phyloP scores from a whole-genome alignment of 1,140 invertebrate species.

The Drosophila auraria region DNA sequence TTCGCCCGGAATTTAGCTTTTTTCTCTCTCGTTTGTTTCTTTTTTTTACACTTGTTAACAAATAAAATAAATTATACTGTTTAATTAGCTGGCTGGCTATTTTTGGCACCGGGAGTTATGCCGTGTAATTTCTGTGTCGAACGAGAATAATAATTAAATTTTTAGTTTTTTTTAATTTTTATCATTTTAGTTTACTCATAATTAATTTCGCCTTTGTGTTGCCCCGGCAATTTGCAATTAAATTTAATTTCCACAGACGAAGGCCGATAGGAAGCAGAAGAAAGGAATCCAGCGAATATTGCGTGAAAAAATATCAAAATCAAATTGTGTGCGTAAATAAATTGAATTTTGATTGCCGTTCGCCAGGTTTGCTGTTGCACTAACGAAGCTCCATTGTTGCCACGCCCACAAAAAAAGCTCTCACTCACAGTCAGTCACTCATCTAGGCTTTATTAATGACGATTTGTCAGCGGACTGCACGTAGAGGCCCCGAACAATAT shows the following conservation, averaged over 20 bases:
- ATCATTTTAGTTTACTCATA: constrained; percentile 48
- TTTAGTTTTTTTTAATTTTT: constrained; percentile 54
- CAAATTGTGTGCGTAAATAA: constrained; percentile 65
- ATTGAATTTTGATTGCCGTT: constrained; percentile 73
- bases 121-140: constrained; percentile 28
- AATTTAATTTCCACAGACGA: constrained; percentile 34
- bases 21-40: constrained; percentile 5
- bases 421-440: constrained; percentile 23
- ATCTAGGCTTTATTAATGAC: constrained; percentile 68
- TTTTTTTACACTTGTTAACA: constrained; percentile 30
- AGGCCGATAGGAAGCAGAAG: background rate
- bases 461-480: constrained; percentile 68
- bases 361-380: constrained; percentile 54
- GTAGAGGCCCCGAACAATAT: constrained; percentile 56
- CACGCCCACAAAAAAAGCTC: constrained; percentile 22
- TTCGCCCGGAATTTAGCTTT: constrained; percentile 1
- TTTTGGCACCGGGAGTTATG: constrained; percentile 37
- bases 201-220: constrained; percentile 50
- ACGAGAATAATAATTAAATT: constrained; percentile 51
- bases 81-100: constrained; percentile 62
- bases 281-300: constrained; percentile 28
- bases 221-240: constrained; percentile 47
- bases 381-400: constrained; percentile 76
- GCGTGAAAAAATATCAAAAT: constrained; percentile 59
- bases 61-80: constrained; percentile 66